Evolutionary conservation across 2,888 invertebrate genomes (phyloP), one percentile per base, ranked within the genome.

Genomic region (Elegia similella): DNA sequence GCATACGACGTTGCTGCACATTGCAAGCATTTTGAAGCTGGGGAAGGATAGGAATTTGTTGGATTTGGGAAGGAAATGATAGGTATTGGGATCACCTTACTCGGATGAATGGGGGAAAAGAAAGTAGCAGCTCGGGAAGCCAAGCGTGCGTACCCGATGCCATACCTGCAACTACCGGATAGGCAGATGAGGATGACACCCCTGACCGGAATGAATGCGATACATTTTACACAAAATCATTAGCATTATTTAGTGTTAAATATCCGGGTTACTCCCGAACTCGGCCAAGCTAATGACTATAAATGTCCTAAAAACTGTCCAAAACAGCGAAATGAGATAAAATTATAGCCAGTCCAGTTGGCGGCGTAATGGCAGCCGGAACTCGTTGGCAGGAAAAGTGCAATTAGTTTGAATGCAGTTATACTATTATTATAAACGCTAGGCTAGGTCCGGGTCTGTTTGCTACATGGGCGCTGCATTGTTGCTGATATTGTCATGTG

Each of bases 401-500:
- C 68, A 77, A 77, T 80, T 76, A 78, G 59, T 59, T 59, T 55
- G 59, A 66, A 59, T 62, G 61, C 58, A 64, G 58, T 62, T 62
- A 65, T 61, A 60, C 60, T 66, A 66, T 65, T 62, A 59, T 57
- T 59, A 42, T 57, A 61, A 38, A 50, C 16, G 50, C 50, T 50
- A 50, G 50, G 12, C 13, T 48, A 32, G 32, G 32, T 48, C 50
- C 34, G 34, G 50, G 34, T 32, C 1, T 17, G 34, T 16, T 50
- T 46, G 46, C 23, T 12, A n/a, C 12, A 12, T 17, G n/a, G 23
- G 46, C 0, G 10, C 23, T 46, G 46, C 23, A 13, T 12, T 43
- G 7, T 12, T 12, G 12, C 17, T 23, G 10, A 5, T 17, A 6
- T n/a, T 10, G 1, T 29, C 10, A 7, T 44, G 8, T 44, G 15